phyloP scores from a whole-genome alignment of 2,888 invertebrate genomes.

The Drosophila colorata region DNA sequence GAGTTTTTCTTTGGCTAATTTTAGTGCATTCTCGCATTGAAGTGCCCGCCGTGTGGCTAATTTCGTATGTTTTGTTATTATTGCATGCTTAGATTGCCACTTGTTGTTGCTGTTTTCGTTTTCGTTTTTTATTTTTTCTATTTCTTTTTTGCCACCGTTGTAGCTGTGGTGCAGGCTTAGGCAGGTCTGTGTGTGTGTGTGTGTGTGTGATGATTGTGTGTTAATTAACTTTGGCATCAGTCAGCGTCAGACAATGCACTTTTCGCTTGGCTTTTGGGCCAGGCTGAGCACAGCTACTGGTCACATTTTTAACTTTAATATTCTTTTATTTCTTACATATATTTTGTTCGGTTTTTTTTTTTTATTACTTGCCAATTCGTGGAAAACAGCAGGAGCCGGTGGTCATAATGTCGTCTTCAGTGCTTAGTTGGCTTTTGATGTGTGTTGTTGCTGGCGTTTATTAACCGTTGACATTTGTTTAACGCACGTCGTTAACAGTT shows the following conservation, averaged over 20 bases:
- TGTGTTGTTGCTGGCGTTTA: constrained; percentile 57
- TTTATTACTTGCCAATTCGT: constrained; percentile 55
- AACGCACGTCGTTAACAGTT: constrained; percentile 73
- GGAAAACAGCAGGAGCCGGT: constrained; percentile 29
- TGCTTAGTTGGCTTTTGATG: constrained; percentile 9
- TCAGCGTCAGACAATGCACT: constrained; percentile 48
- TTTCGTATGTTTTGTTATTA: constrained; percentile 70
- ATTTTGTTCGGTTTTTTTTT: constrained; percentile 1
- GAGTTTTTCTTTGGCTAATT: constrained; percentile 62
- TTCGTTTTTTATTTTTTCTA: constrained; percentile 30
- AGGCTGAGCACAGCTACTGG: constrained; percentile 47
- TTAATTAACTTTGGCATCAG: constrained; percentile 74
- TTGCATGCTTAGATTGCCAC: constrained; percentile 66
- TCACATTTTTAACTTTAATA: constrained; percentile 32
- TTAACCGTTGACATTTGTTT: constrained; percentile 74
- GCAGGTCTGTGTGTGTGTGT: constrained; percentile 9
- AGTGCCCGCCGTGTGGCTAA: constrained; percentile 64
- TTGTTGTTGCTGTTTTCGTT: constrained; percentile 41
- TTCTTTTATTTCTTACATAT: background rate
- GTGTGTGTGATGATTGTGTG: constrained; percentile 68
- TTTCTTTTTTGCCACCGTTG: constrained; percentile 34
- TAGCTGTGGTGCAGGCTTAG: constrained; percentile 13
- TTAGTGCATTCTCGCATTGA: constrained; percentile 73
- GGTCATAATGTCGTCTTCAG: constrained; percentile 40
- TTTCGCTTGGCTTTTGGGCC: constrained; percentile 28